These are phyloP conservation scores for Calameuta pallipes DNA, from an alignment of 2,888 invertebrate species.

Conservation along the genomic window DNA sequence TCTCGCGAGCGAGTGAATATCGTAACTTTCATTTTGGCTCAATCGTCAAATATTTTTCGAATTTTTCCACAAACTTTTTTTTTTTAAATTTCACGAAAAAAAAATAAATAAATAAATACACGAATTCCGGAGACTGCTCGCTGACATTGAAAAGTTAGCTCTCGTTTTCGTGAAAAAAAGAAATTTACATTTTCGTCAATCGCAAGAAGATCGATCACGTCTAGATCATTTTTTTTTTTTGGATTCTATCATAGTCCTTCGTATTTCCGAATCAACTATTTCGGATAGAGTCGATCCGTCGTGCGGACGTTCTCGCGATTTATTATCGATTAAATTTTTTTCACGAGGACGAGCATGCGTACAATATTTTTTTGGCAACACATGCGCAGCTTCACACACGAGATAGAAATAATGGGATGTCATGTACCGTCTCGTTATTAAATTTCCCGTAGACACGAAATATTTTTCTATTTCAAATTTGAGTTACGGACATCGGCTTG, in stretches of 20 bases:
- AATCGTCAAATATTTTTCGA: background rate
- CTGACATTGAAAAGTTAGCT: background rate
- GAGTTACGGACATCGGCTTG: background rate
- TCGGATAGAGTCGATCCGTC: background rate
- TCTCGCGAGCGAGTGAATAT: background rate
- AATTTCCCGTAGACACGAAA: background rate
- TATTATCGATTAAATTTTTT: background rate
- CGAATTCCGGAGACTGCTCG: background rate
- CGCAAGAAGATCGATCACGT: background rate
- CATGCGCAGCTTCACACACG: background rate
- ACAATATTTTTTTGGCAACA: background rate
- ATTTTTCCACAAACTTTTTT: background rate
- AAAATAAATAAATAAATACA: constrained; percentile 4
- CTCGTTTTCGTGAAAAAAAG: background rate
- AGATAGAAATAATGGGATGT: background rate
- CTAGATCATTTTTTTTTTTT: background rate
- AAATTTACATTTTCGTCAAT: background rate
- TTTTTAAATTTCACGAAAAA: background rate
- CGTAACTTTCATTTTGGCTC: background rate
- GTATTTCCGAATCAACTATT: background rate
- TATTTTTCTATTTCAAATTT: background rate
- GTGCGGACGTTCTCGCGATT: background rate
- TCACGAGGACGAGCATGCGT: background rate
- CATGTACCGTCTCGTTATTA: background rate
- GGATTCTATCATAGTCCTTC: background rate